Percentiles rank a stretch among this genome's conserved stretches.
Evolutionary conservation across 2,113 vertebrate genomes (phyloP).

Genomic region (Falcunculus frontatus): DNA sequence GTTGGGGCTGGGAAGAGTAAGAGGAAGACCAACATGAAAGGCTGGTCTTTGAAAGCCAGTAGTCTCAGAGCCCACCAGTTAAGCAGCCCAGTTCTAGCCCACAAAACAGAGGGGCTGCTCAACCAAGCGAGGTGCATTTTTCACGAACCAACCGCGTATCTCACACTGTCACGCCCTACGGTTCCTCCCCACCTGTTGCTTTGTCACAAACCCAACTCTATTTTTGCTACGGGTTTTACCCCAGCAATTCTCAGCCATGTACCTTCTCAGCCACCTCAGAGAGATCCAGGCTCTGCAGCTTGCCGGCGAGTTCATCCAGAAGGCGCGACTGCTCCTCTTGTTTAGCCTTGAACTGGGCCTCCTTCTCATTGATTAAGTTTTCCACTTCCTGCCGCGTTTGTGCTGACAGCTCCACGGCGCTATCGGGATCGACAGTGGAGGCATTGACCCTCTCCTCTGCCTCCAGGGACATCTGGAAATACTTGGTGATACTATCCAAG

Average conservation of each 20-base stretch:
- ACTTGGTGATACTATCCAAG: constrained; percentile 86
- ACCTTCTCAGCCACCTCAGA: constrained; percentile 83
- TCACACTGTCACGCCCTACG: not conserved
- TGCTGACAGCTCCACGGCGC: constrained; percentile 74
- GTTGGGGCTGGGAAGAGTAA: not conserved
- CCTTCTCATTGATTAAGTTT: constrained; percentile 77
- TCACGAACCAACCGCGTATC: fast-evolving
- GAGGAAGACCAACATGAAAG: not conserved
- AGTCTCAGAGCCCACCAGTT: not conserved
- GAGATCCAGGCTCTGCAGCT: constrained; percentile 89
- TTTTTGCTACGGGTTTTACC: not conserved
- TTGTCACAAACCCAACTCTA: fast-evolving
- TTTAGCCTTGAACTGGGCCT: constrained; percentile 75
- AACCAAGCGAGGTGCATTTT: not conserved
- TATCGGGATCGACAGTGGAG: constrained; percentile 74
- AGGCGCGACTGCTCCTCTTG: constrained; percentile 84
- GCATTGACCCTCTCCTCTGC: constrained; percentile 86
- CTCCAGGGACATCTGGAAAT: constrained; percentile 85
- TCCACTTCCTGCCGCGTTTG: constrained; percentile 77
- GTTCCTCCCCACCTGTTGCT: fast-evolving
- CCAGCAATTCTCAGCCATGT: not conserved
- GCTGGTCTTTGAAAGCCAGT: not conserved
- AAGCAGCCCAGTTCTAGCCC: not conserved
- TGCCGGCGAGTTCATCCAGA: constrained; percentile 88
- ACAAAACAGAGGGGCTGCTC: fast-evolving